Conservation (phyloP, 2,113 vertebrate species). For the Plecotus auritus region DNA sequence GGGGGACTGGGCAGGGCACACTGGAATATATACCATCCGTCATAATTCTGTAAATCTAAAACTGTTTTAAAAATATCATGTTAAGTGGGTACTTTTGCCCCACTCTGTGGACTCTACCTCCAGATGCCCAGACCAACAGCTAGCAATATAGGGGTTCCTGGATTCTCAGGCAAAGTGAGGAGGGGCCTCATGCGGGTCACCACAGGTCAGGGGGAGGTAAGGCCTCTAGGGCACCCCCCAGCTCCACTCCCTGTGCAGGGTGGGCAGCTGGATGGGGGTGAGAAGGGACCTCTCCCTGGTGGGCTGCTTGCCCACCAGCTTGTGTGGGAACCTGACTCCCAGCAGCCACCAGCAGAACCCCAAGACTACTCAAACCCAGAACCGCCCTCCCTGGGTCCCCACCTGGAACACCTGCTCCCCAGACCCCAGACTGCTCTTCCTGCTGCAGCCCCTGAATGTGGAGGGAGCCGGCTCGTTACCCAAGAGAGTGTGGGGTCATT, state of each 20-base stretch:
- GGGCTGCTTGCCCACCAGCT: rapidly evolving
- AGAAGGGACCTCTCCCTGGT: background rate
- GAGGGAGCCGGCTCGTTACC: background rate
- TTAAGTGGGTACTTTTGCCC: background rate
- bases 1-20: background rate
- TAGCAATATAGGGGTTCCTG: background rate
- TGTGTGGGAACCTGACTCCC: background rate
- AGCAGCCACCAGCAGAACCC: background rate
- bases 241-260: too few species aligned
- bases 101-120: background rate
- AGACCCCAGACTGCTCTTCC: too few species aligned
- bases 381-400: rapidly evolving
- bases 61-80: background rate
- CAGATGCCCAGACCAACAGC: background rate
- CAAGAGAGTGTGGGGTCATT: too few species aligned
- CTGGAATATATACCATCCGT: background rate
- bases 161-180: background rate
- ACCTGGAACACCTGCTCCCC: background rate
- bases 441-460: background rate
- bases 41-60: background rate
- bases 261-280: background rate
- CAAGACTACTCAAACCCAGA: background rate
- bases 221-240: background rate
- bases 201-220: background rate
- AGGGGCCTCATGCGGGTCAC: background rate